These are phyloP conservation scores for Cherax quadricarinatus DNA, from an alignment of 1,140 invertebrate genomes.

Conservation along the genomic window DNA sequence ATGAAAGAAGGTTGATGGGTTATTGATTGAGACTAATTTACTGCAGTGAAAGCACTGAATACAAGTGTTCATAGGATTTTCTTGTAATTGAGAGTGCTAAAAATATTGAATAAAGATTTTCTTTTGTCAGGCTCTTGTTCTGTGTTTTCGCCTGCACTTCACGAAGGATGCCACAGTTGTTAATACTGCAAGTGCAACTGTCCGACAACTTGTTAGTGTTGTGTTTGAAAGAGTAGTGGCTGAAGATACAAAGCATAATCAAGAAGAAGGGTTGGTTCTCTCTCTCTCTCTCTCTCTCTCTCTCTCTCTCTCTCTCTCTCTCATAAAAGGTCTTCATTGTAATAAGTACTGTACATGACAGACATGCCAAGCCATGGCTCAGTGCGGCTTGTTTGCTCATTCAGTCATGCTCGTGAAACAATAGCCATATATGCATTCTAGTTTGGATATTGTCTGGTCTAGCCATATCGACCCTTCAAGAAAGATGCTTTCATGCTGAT, in stretches of 20 bases:
- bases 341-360: too few relatives aligned
- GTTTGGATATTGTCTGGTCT: too few relatives aligned
- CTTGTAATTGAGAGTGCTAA: neutral
- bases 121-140: slow-evolving; percentile 88
- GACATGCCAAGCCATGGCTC: neutral
- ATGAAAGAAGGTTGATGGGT: neutral
- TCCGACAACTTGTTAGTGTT: slow-evolving; percentile 95
- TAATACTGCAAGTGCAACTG: slow-evolving; percentile 97
- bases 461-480: too few relatives aligned
- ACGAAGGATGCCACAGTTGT: slow-evolving; percentile 95
- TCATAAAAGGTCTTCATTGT: too few relatives aligned
- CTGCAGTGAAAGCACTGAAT: neutral
- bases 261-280: slow-evolving; percentile 40
- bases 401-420: too few relatives aligned
- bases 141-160: slow-evolving; percentile 97
- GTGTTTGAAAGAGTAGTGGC: slow-evolving; percentile 95
- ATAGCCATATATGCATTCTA: too few relatives aligned
- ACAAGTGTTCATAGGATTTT: neutral
- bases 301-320: neutral
- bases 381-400: neutral
- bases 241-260: slow-evolving; percentile 77
- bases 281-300: neutral
- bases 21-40: neutral
- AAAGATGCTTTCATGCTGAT: too few relatives aligned
- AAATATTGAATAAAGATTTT: neutral